phyloP scores from a whole-genome alignment of 2,113 vertebrate species.

The Paraplagusia blochii region DNA sequence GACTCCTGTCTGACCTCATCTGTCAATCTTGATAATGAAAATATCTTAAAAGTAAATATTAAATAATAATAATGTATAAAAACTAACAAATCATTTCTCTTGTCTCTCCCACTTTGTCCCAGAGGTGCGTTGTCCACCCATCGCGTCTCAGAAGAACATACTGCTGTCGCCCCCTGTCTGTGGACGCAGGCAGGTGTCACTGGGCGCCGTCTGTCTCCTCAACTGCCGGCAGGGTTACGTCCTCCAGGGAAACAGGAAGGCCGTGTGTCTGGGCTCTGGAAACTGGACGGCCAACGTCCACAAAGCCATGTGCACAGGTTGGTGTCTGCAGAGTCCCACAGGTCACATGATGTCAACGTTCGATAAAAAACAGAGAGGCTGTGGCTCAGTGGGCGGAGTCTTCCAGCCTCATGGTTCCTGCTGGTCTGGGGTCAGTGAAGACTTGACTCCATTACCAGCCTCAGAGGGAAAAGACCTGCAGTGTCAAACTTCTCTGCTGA shows the following conservation, averaged over 20 bases:
- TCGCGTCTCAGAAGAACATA: constrained; percentile 77
- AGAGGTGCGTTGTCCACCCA: constrained; percentile 84
- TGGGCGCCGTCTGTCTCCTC: constrained; percentile 80
- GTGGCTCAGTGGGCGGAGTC: background rate
- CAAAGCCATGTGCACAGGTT: constrained; percentile 86
- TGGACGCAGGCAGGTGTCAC: constrained; percentile 73
- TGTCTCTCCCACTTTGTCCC: constrained; percentile 16
- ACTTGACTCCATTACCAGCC: no score
- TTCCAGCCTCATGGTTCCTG: no score
- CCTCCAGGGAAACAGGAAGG: constrained; percentile 80
- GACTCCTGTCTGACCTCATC: no score
- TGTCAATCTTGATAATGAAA: no score
- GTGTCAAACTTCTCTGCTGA: no score
- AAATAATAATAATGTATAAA: no score
- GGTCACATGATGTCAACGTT: no score
- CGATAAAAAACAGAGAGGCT: background rate
- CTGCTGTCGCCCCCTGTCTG: constrained; percentile 81
- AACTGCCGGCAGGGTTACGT: constrained; percentile 84
- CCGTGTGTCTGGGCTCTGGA: constrained; percentile 83
- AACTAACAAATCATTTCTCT: constrained; percentile 16
- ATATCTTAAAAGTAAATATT: no score
- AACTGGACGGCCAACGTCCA: constrained; percentile 85
- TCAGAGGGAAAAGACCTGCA: no score
- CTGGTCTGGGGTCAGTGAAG: no score
- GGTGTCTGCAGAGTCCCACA: background rate